phyloP scores from a whole-genome alignment of 1,140 invertebrate species.

The Eurosta solidaginis region DNA sequence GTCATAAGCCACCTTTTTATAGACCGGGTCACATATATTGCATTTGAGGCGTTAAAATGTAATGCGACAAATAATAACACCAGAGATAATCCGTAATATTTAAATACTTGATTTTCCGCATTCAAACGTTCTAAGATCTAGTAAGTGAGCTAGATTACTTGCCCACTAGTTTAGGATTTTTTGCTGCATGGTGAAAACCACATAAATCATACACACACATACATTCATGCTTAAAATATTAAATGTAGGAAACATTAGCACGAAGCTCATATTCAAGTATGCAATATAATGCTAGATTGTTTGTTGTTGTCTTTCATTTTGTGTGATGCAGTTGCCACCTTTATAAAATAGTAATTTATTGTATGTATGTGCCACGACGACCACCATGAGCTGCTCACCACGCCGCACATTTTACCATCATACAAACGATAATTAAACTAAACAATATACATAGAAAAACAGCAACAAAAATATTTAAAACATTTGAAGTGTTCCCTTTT shows the following conservation, averaged over 20 bases:
- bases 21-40: too few species aligned
- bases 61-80: too few species aligned
- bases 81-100: too few species aligned
- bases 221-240: background rate
- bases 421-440: background rate
- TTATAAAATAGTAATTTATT: background rate
- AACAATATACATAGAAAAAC: background rate
- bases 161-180: too few species aligned
- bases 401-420: background rate
- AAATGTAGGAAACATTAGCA: background rate
- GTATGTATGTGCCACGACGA: too few species aligned
- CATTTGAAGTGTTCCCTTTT: background rate
- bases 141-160: too few species aligned
- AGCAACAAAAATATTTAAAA: background rate
- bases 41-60: too few species aligned
- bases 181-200: too few species aligned
- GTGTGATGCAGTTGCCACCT: background rate
- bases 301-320: background rate
- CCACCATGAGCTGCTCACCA: background rate
- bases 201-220: background rate
- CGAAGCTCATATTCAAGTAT: background rate
- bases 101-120: too few species aligned
- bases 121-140: too few species aligned
- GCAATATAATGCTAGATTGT: background rate
- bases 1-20: too few species aligned